Base-by-base conservation (phyloP, 2,888 invertebrate genomes). In the Pyrrhosoma nymphula region DNA sequence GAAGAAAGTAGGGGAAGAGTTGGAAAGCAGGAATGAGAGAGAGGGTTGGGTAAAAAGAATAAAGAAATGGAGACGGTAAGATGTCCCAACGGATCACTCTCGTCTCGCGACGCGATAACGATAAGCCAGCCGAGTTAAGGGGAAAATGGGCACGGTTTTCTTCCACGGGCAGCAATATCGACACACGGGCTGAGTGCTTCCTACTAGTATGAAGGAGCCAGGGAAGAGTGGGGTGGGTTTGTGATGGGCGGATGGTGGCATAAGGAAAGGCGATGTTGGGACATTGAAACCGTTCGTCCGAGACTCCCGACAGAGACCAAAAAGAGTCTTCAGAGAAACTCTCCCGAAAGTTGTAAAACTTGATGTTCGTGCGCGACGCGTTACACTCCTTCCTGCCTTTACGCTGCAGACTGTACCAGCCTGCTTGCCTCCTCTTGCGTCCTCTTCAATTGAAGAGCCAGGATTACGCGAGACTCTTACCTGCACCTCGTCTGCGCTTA, bases 271-370 rank as follows among this genome's bases (percentile, higher is more conserved):
- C 69, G 69, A 26, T 4, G 35, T 12, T 14, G 30, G 82, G 82
- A 35, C 82, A 82, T 82, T 82, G 82, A 6, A 26, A 82, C 82
- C 82, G 82, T 82, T 35, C 35, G 82, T 35, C 30, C 82, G 82
- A 82, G 35, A 82, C 82, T 82, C 14, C 12, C 10, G 82, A 16
- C 6, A 60, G 16, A 47, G 60, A 20, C 82, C 82, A 82, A 82
- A 82, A 82, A 82, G 47, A 47, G 35, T 82, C 82, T 30, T 82
- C 82, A 12, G 30, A 16, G 82, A 82, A 82, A 82, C 82, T 82
- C 82, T 69, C 82, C 69, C 2, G 35, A 82, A 82, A 82, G 82
- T 82, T 82, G 82, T 82, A 82, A 82, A 82, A 82, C 82, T 82
- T 82, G 82, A 82, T 82, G 82, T 35, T 35, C 82, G 16, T 82